These are phyloP conservation scores for Lepidochitona cinerea DNA, from an alignment of 2,888 invertebrate species.

Conservation along the genomic window DNA sequence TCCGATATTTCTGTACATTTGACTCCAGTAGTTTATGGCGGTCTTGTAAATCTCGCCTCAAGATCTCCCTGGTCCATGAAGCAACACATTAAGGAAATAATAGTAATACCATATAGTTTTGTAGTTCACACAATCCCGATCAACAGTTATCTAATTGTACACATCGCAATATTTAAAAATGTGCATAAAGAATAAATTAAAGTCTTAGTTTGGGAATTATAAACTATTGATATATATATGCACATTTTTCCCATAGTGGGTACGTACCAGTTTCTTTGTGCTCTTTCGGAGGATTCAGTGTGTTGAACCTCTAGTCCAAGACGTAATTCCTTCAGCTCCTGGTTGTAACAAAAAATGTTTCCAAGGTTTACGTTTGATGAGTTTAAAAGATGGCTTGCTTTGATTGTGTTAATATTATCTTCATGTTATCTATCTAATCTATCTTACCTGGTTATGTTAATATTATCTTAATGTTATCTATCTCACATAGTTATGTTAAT, in stretches of 20 bases:
- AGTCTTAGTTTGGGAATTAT: too few relatives aligned
- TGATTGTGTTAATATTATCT: too few relatives aligned
- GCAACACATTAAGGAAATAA: neutral
- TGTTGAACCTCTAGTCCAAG: neutral
- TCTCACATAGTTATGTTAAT: too few relatives aligned
- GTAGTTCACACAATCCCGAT: neutral
- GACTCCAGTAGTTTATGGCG: conserved; percentile 45
- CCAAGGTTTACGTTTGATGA: too few relatives aligned
- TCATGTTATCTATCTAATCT: too few relatives aligned
- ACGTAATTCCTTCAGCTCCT: neutral
- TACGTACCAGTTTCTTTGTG: neutral
- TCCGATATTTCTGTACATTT: conserved; percentile 48
- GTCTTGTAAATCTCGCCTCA: conserved; percentile 45
- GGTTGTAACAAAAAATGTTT: neutral
- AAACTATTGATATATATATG: too few relatives aligned
- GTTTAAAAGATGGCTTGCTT: too few relatives aligned
- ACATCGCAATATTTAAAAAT: too few relatives aligned
- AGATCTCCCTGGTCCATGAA: conserved; percentile 36
- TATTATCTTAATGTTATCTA: too few relatives aligned
- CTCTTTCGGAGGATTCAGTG: neutral
- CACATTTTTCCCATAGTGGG: neutral
- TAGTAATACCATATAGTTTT: neutral
- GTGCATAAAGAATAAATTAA: too few relatives aligned
- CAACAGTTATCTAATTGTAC: too few relatives aligned
- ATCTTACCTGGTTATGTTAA: too few relatives aligned